Evolutionary conservation across 1,140 invertebrate species (phyloP).

Genomic region (Drosophila bocqueti): DNA sequence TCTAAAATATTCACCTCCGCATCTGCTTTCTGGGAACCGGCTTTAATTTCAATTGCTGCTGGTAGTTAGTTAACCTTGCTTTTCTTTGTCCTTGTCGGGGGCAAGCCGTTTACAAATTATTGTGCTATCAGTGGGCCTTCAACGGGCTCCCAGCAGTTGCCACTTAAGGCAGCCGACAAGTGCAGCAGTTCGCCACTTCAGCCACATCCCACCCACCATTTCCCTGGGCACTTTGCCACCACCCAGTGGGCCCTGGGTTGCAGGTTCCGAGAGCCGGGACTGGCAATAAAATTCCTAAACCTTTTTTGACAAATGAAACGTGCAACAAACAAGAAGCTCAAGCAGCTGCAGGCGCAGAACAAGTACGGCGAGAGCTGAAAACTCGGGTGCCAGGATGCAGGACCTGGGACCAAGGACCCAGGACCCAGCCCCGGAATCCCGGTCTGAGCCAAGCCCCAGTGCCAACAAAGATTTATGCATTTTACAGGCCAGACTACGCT

Average conservation of each 20-base stretch:
- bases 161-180: slow-evolving; percentile 44
- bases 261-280: slow-evolving; percentile 20
- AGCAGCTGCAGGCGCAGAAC: slow-evolving; percentile 38
- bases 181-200: slow-evolving; percentile 29
- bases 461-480: slow-evolving; percentile 80
- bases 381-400: slow-evolving; percentile 22
- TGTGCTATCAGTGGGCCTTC: slow-evolving; percentile 51
- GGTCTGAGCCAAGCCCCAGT: slow-evolving; percentile 42
- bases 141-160: slow-evolving; percentile 48
- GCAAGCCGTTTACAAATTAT: slow-evolving; percentile 46
- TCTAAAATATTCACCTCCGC: slow-evolving; percentile 5
- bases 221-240: slow-evolving; percentile 11
- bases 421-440: background rate
- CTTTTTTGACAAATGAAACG: slow-evolving; percentile 79
- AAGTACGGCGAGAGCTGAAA: slow-evolving; percentile 13
- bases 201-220: slow-evolving; percentile 5
- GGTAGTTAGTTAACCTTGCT: slow-evolving; percentile 43
- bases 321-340: slow-evolving; percentile 74
- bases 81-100: slow-evolving; percentile 30
- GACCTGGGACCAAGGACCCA: slow-evolving; percentile 7
- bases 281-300: slow-evolving; percentile 65
- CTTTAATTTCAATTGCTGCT: slow-evolving; percentile 26
- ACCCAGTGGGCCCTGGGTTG: slow-evolving; percentile 6
- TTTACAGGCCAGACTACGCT: slow-evolving; percentile 64
- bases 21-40: background rate